Evolutionary conservation across 2,888 invertebrate species (phyloP), one percentile per base, ranked within the genome.

Genomic region (Leucophora obtusa): DNA sequence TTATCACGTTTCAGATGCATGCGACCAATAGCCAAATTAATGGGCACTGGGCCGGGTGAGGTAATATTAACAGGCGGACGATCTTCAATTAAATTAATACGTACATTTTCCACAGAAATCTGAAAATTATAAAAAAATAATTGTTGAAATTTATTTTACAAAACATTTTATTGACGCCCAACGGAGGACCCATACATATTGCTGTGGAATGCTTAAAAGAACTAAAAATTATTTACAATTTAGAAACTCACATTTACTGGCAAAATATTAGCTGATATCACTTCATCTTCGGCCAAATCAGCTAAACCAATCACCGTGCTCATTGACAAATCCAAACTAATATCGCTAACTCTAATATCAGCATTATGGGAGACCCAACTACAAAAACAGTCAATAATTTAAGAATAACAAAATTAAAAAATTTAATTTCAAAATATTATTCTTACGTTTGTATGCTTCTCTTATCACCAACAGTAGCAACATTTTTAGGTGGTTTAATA

Each of bases 211-310:
- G 15, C 21, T 47, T 47, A 2, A 1, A n/a, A 47, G 1, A 47
- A n/a, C 35, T 1, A 24, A 2, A 24, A 24, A 3, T 24, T 24
- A 24, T 24, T 24, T 3, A 6, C 28, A 28, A 28, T 28, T 7
- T 11, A n/a, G 9, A 53, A 76, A 24, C 87, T 89, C 89, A 96
- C 96, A 92, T 96, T 93, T 86, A 97, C 91, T 5, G 97, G 97
- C 90, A 97, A 93, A 0, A 96, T 95, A 72, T 94, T 93, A 1
- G 93, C 93, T 11, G 87, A 81, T 24, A 95, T 92, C 47, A 96
- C 93, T 91, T 98, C 97, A 89, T 98, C 97, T 88, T 97, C 97
- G 0, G 95, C 92, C 82, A 98, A 93, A 89, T 97, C 97, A 0
- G 94, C 93, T 14, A 98, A 90, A 11, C 96, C 96, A 43, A 94